phyloP scores from a whole-genome alignment of 2,113 vertebrate species.

The Mohoua ochrocephala region DNA sequence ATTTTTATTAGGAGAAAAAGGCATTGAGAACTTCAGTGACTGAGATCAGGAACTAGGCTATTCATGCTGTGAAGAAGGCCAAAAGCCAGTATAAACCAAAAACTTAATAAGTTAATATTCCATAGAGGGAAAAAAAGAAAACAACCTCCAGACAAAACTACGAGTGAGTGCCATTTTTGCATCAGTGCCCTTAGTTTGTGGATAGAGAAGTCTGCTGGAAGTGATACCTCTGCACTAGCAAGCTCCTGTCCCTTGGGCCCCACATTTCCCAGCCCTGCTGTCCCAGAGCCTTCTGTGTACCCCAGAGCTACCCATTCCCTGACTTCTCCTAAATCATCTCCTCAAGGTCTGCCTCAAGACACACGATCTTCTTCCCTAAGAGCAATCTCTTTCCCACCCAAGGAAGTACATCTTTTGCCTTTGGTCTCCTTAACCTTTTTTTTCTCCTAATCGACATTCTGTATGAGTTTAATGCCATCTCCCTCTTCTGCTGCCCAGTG shows the following conservation, averaged over 20 bases:
- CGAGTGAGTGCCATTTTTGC: background rate
- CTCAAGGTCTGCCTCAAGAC: background rate
- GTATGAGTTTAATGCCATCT: background rate
- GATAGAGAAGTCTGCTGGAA: background rate
- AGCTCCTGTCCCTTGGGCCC: background rate
- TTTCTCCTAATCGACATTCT: background rate
- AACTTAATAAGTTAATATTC: background rate
- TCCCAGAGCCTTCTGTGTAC: background rate
- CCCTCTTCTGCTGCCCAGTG: background rate
- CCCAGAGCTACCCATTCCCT: background rate
- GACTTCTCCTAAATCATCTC: background rate
- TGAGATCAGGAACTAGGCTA: background rate
- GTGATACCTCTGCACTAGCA: background rate
- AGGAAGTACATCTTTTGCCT: background rate
- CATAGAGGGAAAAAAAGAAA: background rate
- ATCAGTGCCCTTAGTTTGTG: background rate
- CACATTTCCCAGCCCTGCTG: background rate
- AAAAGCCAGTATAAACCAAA: constrained; percentile 11
- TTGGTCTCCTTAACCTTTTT: background rate
- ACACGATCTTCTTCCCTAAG: background rate
- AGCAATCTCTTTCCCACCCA: background rate
- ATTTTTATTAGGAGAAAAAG: constrained; percentile 27
- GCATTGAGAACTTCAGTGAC: background rate
- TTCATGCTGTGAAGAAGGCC: constrained; percentile 10
- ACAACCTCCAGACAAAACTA: background rate